Percentiles rank a stretch among this genome's conserved stretches.
These are phyloP conservation scores for Neogobius melanostomus DNA, from an alignment of 2,113 vertebrate species.

Conservation along the genomic window DNA sequence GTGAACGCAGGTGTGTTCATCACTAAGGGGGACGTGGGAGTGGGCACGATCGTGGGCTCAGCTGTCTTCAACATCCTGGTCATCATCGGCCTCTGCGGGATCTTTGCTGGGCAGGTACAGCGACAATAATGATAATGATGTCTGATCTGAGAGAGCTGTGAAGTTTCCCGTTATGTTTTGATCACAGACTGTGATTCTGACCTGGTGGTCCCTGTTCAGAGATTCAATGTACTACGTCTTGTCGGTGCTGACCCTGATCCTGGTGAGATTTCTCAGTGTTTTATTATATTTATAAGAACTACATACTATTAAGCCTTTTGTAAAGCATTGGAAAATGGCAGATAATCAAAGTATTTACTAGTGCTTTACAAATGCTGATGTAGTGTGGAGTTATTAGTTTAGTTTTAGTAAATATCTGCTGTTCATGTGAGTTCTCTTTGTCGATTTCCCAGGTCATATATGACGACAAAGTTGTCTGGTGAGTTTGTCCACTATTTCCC, in stretches of 20 bases:
- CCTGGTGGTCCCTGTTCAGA: slow-evolving; percentile 80
- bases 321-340: too few relatives aligned
- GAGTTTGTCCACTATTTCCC: slow-evolving; percentile 43
- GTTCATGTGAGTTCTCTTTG: not conserved
- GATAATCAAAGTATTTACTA: too few relatives aligned
- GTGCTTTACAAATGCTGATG: too few relatives aligned
- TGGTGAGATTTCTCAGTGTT: slow-evolving; percentile 60
- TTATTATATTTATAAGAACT: too few relatives aligned
- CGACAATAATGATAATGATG: not conserved
- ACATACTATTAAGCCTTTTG: too few relatives aligned
- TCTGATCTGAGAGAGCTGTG: not conserved
- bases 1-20: slow-evolving; percentile 76
- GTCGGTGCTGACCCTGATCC: slow-evolving; percentile 76
- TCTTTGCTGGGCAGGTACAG: slow-evolving; percentile 77
- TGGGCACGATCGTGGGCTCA: slow-evolving; percentile 80
- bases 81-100: slow-evolving; percentile 80
- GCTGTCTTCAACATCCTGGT: slow-evolving; percentile 82
- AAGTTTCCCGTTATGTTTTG: not conserved
- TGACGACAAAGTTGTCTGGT: slow-evolving; percentile 77
- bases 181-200: slow-evolving; percentile 71
- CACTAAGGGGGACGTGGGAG: slow-evolving; percentile 78
- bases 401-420: not conserved
- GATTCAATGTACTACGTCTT: slow-evolving; percentile 79
- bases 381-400: too few relatives aligned
- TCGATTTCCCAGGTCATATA: slow-evolving; percentile 74